These are phyloP conservation scores for Willowsia nigromaculata DNA, from an alignment of 2,888 invertebrate genomes.

Conservation along the genomic window DNA sequence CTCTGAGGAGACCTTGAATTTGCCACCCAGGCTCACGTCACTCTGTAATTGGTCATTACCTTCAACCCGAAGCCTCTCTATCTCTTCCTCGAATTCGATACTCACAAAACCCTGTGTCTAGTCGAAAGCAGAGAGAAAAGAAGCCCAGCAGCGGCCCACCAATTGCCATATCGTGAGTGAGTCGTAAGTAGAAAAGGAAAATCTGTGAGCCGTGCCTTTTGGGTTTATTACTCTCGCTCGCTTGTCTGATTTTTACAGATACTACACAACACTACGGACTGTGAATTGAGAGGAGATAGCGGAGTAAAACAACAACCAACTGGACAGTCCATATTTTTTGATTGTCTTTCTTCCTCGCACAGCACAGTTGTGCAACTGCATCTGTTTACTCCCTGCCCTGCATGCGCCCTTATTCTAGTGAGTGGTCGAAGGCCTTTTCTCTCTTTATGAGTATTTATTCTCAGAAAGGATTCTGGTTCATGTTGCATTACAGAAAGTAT, in stretches of 20 bases:
- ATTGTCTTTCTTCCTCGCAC: background rate
- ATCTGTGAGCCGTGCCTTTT: slow-evolving; percentile 12
- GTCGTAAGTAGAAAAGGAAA: background rate
- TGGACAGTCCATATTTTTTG: slow-evolving; percentile 21
- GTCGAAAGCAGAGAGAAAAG: background rate
- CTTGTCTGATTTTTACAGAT: slow-evolving; percentile 12
- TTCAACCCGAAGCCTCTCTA: slow-evolving; percentile 57
- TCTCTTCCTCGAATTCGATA: slow-evolving; percentile 10
- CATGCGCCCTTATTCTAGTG: background rate
- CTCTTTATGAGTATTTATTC: background rate
- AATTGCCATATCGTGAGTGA: background rate
- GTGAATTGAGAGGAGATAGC: background rate
- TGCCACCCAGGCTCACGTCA: slow-evolving; percentile 71
- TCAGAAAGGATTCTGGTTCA: background rate
- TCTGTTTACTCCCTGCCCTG: background rate
- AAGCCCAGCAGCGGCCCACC: background rate
- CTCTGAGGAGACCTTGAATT: slow-evolving; percentile 76
- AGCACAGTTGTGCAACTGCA: background rate
- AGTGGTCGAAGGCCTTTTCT: background rate
- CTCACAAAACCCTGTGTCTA: background rate
- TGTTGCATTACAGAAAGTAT: background rate
- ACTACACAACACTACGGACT: background rate
- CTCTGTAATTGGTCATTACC: slow-evolving; percentile 77
- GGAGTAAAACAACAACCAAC: background rate
- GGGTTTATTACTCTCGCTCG: slow-evolving; percentile 28